Percentiles rank a stretch among this genome's conserved stretches.
These are phyloP conservation scores for Rhombomys opimus DNA, from an alignment of 2,113 vertebrate species.

Conservation along the genomic window DNA sequence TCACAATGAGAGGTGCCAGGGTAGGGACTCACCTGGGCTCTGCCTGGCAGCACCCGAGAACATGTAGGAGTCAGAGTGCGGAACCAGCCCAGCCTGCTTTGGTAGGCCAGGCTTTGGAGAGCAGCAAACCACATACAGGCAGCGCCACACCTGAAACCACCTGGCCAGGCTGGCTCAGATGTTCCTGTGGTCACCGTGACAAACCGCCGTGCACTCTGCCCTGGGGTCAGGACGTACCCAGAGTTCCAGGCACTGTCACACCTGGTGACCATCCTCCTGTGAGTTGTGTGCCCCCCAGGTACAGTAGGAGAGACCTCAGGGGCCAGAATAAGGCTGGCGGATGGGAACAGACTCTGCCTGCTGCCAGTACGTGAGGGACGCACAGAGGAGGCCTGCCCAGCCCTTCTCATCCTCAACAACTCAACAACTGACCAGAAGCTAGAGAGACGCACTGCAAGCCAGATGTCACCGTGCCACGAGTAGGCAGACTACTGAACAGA, in stretches of 20 bases:
- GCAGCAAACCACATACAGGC: rapidly evolving
- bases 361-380: not conserved
- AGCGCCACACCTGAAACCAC: not conserved
- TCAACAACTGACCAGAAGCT: not conserved
- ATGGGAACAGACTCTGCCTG: too few species aligned
- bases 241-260: not conserved
- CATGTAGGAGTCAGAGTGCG: rapidly evolving
- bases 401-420: not conserved
- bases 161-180: too few species aligned
- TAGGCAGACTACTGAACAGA: not conserved
- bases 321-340: not conserved
- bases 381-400: not conserved
- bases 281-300: not conserved
- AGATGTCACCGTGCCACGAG: not conserved
- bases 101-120: too few species aligned
- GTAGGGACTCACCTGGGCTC: not conserved
- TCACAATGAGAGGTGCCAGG: not conserved
- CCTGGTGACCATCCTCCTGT: not conserved
- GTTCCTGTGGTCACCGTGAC: not conserved
- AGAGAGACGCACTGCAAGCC: not conserved
- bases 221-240: not conserved
- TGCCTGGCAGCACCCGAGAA: not conserved
- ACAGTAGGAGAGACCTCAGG: not conserved
- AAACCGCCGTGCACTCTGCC: not conserved
- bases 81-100: not conserved